These are phyloP conservation scores for Cydia splendana DNA, from an alignment of 1,140 invertebrate genomes.

Conservation along the genomic window DNA sequence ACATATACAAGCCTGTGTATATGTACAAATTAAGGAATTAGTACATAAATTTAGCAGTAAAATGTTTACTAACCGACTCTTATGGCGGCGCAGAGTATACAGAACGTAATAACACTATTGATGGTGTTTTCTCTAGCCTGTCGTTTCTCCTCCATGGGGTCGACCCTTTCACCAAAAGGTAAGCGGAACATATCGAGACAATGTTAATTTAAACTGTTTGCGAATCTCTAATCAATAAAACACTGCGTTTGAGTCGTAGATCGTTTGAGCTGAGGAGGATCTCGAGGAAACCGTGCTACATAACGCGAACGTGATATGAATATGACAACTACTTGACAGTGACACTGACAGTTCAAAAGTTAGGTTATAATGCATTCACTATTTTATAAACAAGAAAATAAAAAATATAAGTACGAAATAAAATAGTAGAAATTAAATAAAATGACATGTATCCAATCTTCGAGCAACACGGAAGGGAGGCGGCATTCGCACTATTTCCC, in stretches of 20 bases:
- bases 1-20: neutral
- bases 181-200: slow-evolving; percentile 66
- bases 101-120: slow-evolving; percentile 74
- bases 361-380: no score
- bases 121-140: slow-evolving; percentile 76
- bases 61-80: slow-evolving; percentile 62
- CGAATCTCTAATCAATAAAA: neutral
- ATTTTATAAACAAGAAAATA: no score
- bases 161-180: slow-evolving; percentile 72
- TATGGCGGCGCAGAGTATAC: slow-evolving; percentile 68
- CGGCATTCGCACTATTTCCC: no score
- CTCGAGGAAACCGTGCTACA: neutral
- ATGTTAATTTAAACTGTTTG: slow-evolving; percentile 4
- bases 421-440: no score
- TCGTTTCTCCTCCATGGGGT: slow-evolving; percentile 74
- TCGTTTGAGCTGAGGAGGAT: neutral
- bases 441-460: no score
- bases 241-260: neutral
- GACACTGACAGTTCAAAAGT: neutral
- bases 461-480: no score
- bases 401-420: no score
- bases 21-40: neutral
- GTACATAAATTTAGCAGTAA: neutral
- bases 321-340: neutral
- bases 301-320: neutral